Base-by-base conservation (phyloP, 2,113 vertebrate species). In the Morone chrysops region DNA sequence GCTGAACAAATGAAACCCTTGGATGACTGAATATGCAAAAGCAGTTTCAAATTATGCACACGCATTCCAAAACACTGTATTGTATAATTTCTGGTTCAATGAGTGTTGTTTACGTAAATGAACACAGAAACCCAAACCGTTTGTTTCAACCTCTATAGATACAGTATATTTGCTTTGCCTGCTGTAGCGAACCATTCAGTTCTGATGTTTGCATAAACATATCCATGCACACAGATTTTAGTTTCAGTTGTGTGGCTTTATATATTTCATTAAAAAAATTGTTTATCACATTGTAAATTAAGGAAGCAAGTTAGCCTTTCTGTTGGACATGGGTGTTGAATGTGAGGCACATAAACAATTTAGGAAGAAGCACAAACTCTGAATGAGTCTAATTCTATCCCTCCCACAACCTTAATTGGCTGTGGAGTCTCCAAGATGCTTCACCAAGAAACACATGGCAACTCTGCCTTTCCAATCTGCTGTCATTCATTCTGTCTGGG, bases 21-120 rank as follows among this genome's bases (percentile, higher is more conserved):
- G 82, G 71, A 73, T 84, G 81, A 70, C 69, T 86, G 80, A 85
- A 78, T 67, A 69, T 82, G 75, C 62, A 72, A 84, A 84, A 75
- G 18, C 13, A 0, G 5, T 57, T 72, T 54, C 9, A 72, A 76
- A 73, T 81, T 61, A 77, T 87, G 77, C 73, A 25, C 51, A 74
- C 5, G 20, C 60, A 0, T 51, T 75, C 71, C 70, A 48, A 70
- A 80, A 60, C 20, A 45, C 70, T 54, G 62, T 53, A 63, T 85
- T 78, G 76, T 72, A 66, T 70, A 18, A 80, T 71, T 75, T 86
- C 68, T 61, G 53, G 61, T 77, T 74, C 41, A 66, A 18, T 67
- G 51, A 57, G 17, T 62, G 54, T 61, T 76, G 84, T 83, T 84
- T 72, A 69, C 68, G 61, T 63, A 80, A 69, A 69, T 78, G 25